Conservation (phyloP, 2,797 vertebrate species). For the Ptychadena robeensis region DNA sequence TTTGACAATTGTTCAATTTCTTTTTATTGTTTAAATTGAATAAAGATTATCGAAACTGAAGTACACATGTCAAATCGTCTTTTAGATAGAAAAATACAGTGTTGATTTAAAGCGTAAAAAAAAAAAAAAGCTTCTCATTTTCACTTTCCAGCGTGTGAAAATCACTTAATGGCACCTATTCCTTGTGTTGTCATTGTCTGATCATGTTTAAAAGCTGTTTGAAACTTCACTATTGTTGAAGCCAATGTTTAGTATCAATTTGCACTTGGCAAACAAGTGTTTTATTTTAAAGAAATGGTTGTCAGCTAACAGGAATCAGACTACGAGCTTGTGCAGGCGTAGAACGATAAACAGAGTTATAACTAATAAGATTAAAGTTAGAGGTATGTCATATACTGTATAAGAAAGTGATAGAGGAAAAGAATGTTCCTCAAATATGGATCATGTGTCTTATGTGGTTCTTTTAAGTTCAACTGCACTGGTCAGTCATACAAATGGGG, state of each 20-base stretch:
- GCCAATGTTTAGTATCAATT: constrained; percentile 20
- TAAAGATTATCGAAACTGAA: background rate
- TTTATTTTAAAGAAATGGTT: constrained; percentile 14
- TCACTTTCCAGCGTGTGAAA: constrained; percentile 63
- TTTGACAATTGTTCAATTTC: too few species aligned
- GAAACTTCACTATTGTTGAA: constrained; percentile 29
- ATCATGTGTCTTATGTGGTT: too few species aligned
- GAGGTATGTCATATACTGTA: too few species aligned
- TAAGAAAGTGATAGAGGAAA: too few species aligned
- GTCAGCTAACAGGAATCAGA: background rate
- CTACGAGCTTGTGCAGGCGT: background rate
- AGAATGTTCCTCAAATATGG: too few species aligned
- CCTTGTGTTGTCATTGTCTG: constrained; percentile 34
- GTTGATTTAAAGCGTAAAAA: background rate
- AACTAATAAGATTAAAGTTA: background rate
- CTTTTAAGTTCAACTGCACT: too few species aligned
- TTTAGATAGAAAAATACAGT: background rate
- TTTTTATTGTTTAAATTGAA: too few species aligned
- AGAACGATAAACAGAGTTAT: background rate
- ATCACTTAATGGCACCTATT: constrained; percentile 55
- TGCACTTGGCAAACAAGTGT: constrained; percentile 1
- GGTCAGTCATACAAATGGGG: too few species aligned
- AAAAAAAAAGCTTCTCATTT: constrained; percentile 55
- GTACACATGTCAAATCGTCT: background rate
- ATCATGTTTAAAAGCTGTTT: constrained; percentile 37